These are phyloP conservation scores for Linepithema humile DNA, from an alignment of 1,140 invertebrate species.

Conservation along the genomic window DNA sequence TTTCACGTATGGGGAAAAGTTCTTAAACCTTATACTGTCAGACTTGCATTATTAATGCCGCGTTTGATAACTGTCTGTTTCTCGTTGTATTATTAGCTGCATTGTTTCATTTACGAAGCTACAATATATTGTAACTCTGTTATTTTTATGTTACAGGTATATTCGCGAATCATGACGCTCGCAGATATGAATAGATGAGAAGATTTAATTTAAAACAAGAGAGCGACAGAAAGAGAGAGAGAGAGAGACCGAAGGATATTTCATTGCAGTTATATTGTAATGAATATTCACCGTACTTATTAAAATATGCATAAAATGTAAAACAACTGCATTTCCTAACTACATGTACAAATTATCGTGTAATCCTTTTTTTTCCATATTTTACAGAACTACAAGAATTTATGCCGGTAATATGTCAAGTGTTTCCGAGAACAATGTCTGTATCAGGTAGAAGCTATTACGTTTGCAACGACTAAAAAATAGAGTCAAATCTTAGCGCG, in stretches of 20 bases:
- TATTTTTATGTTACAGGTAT: slow-evolving; percentile 16
- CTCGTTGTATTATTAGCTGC: not conserved
- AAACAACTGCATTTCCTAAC: not conserved
- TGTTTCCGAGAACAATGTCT: not conserved
- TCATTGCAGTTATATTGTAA: not conserved
- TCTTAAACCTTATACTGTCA: not conserved
- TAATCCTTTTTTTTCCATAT: not conserved
- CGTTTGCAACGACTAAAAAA: not conserved
- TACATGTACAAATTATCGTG: not conserved
- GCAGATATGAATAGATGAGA: not conserved
- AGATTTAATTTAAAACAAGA: not conserved
- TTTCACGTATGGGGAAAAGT: not conserved
- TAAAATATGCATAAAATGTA: not conserved
- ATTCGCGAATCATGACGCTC: not conserved
- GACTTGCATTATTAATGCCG: not conserved
- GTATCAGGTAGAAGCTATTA: not conserved
- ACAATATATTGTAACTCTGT: not conserved
- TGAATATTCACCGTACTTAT: not conserved
- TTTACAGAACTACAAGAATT: not conserved
- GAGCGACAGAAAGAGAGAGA: too few relatives aligned
- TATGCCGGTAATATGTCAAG: not conserved
- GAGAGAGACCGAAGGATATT: not conserved
- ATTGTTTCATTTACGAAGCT: not conserved
- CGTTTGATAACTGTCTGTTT: not conserved
- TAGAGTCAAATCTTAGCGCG: not conserved